Evolutionary conservation across 92 coral and sea anemone genomes (phyloP).

Genomic region (Anthopleura xanthogrammica): DNA sequence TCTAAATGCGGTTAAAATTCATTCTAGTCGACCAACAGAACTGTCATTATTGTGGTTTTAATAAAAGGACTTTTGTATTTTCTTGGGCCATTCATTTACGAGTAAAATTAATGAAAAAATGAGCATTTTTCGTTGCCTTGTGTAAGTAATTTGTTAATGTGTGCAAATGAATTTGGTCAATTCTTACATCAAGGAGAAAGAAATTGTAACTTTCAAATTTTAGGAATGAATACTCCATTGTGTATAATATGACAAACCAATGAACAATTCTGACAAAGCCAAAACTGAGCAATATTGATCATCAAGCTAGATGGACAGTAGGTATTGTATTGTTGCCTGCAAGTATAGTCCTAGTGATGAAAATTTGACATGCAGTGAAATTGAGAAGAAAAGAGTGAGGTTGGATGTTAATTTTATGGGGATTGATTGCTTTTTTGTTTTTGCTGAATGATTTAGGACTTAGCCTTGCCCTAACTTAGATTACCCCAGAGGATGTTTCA

Average conservation of each 20-base stretch:
- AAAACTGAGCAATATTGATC: not conserved
- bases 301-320: not conserved
- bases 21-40: not conserved
- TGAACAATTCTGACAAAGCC: not conserved
- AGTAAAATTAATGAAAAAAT: not conserved
- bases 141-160: not conserved
- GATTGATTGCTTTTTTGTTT: not conserved
- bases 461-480: too few relatives aligned
- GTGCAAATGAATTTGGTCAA: not conserved
- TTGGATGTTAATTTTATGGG: not conserved
- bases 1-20: slow-evolving; percentile 1
- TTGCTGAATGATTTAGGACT: too few relatives aligned
- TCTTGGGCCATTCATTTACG: not conserved
- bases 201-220: not conserved
- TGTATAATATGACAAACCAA: not conserved
- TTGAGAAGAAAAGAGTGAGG: not conserved
- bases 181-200: not conserved
- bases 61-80: slow-evolving; percentile 1
- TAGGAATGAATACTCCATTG: not conserved
- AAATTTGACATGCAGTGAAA: not conserved
- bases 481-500: too few relatives aligned
- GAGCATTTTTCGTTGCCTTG: not conserved
- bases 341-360: not conserved
- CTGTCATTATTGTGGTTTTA: slow-evolving; percentile 6
- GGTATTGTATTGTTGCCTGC: not conserved